phyloP scores from a whole-genome alignment of 23 tunicate genomes.

The Halocynthia roretzi region DNA sequence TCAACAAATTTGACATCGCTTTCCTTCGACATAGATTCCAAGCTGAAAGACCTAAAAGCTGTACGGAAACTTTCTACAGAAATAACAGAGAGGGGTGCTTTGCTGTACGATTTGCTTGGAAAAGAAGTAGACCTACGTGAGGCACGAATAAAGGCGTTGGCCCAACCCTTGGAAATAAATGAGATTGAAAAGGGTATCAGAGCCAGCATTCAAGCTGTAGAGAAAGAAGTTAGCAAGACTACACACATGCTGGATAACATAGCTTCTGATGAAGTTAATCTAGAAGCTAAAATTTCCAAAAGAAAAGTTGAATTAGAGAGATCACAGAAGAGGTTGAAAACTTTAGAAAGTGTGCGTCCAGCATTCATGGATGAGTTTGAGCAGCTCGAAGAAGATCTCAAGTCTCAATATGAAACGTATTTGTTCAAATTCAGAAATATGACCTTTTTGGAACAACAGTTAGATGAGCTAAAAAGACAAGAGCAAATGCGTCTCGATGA shows the following conservation, averaged over 20 bases:
- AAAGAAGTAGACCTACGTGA: constrained; percentile 73
- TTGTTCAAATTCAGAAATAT: constrained; percentile 81
- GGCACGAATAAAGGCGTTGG: constrained; percentile 53
- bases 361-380: constrained; percentile 98
- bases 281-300: constrained; percentile 90
- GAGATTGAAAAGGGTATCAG: constrained; percentile 78
- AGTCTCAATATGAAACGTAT: constrained; percentile 73
- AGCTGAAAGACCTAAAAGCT: constrained; percentile 72
- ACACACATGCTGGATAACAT: constrained; percentile 75
- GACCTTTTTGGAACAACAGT: constrained; percentile 77
- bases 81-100: constrained; percentile 80
- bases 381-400: constrained; percentile 65
- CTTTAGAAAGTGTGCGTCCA: constrained; percentile 90
- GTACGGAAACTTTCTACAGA: constrained; percentile 80
- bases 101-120: constrained; percentile 53
- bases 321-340: constrained; percentile 63
- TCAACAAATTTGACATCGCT: constrained; percentile 25
- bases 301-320: constrained; percentile 84
- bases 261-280: constrained; percentile 83
- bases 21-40: constrained; percentile 83
- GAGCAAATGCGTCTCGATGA: constrained; percentile 56
- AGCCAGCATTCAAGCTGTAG: constrained; percentile 55
- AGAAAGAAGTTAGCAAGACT: constrained; percentile 54
- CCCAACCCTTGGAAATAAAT: constrained; percentile 81
- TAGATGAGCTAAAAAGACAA: constrained; percentile 59